Percentiles rank a stretch among this genome's conserved stretches.
These are phyloP conservation scores for Oreohelix idahoensis DNA, from an alignment of 1,140 invertebrate genomes.

Conservation along the genomic window DNA sequence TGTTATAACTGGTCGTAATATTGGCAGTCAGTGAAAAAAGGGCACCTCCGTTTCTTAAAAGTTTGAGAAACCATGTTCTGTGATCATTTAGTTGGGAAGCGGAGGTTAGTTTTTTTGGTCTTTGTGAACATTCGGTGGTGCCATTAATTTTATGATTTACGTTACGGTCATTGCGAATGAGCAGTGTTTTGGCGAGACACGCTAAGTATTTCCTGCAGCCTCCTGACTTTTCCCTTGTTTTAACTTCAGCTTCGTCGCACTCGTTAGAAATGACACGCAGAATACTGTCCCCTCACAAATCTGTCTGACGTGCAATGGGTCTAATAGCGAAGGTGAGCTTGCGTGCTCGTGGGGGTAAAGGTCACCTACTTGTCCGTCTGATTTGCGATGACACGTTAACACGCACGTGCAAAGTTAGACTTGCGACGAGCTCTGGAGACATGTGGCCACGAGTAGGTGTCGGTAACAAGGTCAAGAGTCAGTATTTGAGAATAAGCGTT, in stretches of 20 bases:
- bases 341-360: neutral
- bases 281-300: neutral
- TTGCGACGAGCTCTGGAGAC: neutral
- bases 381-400: constrained; percentile 1
- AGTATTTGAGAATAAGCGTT: neutral
- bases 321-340: neutral
- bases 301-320: neutral
- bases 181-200: no score
- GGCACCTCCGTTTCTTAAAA: no score
- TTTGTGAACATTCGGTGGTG: no score
- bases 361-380: neutral
- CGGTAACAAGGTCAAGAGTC: neutral
- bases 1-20: no score
- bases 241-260: neutral
- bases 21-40: no score
- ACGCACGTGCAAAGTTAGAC: neutral
- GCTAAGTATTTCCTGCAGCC: no score
- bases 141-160: no score
- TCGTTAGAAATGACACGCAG: neutral
- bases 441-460: neutral
- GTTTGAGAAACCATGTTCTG: no score
- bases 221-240: neutral
- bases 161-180: no score
- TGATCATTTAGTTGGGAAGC: no score
- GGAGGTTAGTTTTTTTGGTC: no score